Evolutionary conservation across 1,140 invertebrate species (phyloP).

Genomic region (Paracyclopina nana): DNA sequence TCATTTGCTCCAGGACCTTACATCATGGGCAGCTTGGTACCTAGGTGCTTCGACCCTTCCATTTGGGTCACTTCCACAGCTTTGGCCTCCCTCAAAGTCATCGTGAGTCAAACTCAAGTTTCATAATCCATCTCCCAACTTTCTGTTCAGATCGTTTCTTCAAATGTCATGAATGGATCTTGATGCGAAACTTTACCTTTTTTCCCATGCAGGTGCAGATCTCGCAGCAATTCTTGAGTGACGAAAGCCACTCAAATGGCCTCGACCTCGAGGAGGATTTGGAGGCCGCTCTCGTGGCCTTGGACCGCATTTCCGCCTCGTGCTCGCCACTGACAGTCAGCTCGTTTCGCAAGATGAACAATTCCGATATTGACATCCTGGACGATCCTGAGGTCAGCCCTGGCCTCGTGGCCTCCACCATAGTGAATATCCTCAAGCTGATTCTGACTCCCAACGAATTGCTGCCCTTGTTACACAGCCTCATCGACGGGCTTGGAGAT

Average conservation of each 20-base stretch:
- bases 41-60: conserved; percentile 7
- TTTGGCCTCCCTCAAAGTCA: not conserved
- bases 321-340: not conserved
- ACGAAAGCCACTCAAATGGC: not conserved
- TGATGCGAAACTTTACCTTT: too few species aligned
- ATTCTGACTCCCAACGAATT: not conserved
- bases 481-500: conserved; percentile 4
- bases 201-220: too few species aligned
- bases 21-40: conserved; percentile 12
- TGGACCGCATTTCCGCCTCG: not conserved
- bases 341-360: too few species aligned
- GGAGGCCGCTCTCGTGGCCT: not conserved
- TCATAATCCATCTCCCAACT: too few species aligned
- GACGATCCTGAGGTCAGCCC: too few species aligned
- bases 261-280: not conserved
- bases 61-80: not conserved
- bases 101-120: too few species aligned
- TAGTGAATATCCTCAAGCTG: too few species aligned
- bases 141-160: too few species aligned
- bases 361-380: too few species aligned
- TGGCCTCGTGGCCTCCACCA: too few species aligned
- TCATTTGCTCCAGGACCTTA: conserved; percentile 16
- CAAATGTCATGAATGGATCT: too few species aligned
- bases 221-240: not conserved
- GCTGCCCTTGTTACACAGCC: not conserved